Base-by-base conservation (phyloP, 2,113 vertebrate genomes). In the Macaca mulatta region DNA sequence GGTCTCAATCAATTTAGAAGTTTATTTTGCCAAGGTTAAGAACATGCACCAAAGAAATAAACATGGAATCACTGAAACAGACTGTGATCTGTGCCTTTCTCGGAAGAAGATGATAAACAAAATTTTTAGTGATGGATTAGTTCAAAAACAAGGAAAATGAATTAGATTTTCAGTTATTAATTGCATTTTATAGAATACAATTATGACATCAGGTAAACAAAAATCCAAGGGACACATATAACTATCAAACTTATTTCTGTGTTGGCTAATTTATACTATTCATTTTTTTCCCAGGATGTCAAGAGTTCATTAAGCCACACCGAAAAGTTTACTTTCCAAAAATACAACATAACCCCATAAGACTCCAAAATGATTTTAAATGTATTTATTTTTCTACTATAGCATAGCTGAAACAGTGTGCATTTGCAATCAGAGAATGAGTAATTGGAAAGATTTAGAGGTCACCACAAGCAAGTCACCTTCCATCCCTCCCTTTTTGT, bases 381-480 rank as follows among this genome's bases (percentile, higher is more conserved):
- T 70, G 8, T 32, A 57, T 50, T 16, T 3, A 27, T 11, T 16
- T 74, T 35, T 86, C 74, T 52, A 0, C 2, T 12, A 35, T 67
- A 32, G 1, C 12, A 52, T n/a, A 6, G 9, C 8, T 2, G 2
- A 45, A 17, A 55, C 61, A 27, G 5, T 72, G 2, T 78, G 11
- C 23, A 48, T 72, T 92, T 69, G 16, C 48, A 89, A 59, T 83
- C 61, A 64, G 69, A 52, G 74, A 85, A 92, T 79, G 23, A 86
- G 2, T 57, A 92, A 94, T 89, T 70, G 16, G 88, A 80, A 82
- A 94, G 14, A 67, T 79, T 95, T 90, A 78, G 80, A 86, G 32
- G 84, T 93, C 35, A 82, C n/a, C 22, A 17, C 82, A 95, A 97
- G 50, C 90, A 96, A 98, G 89, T 35, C 90, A 27, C 1, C 75